Evolutionary conservation across 2,113 vertebrate species (phyloP), one percentile per base, ranked within the genome.

Genomic region (Colius striatus): DNA sequence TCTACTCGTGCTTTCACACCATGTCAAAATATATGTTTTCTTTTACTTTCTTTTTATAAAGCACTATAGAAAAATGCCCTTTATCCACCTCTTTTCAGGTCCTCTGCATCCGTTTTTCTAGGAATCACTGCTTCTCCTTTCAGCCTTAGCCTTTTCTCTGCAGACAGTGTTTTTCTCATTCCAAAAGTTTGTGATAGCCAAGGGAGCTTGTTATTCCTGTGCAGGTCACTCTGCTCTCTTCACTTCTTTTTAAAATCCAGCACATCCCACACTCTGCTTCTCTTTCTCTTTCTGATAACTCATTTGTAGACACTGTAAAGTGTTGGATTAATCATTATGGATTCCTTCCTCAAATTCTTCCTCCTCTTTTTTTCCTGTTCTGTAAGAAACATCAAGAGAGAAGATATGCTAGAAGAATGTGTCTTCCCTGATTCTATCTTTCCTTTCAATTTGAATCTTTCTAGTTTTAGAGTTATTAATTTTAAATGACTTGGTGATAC

Each of bases 191-290:
- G 50, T 1, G 6, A 84, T 51, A 95, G 84, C 78, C 82, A 83
- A 76, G 78, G 78, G 87, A 94, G 78, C 82, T 96, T 90, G 50
- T 91, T 96, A 87, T 79, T 90, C 63, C 85, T 76, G 50, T 41
- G 62, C 66, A 82, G 82, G 94, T 87, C 92, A 85, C 30, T 34
- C 54, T 94, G 78, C 81, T 79, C 54, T 83, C 74, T 78, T 76
- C 90, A 58, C 36, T 91, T 82, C 78, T 53, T 73, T 90, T 82
- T 50, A 87, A 89, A 85, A 79, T 12, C 84, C 53, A 94, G 32
- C 70, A 75, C 58, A 75, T 79, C 27, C 75, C 71, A 67, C 58
- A 45, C 7, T 67, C 60, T 29, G 18, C 45, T 90, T 65, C 54
- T 81, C 62, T 53, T 82, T 45, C 66, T 90, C 27, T 90, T 87